Evolutionary conservation across 2,797 vertebrate species (phyloP).

Genomic region (Kryptopterus vitreolus): DNA sequence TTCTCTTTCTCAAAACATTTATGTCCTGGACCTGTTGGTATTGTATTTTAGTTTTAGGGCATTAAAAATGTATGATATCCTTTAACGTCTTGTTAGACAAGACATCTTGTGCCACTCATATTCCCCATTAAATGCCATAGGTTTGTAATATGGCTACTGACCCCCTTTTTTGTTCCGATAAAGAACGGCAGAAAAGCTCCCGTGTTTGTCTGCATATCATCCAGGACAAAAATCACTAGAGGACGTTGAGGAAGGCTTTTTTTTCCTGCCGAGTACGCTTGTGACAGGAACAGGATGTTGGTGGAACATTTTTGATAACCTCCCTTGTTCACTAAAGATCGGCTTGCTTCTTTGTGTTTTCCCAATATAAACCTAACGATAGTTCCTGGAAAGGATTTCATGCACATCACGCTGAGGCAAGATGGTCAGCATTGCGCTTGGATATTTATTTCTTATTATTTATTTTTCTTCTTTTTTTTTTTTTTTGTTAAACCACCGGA

Average conservation of each 20-base stretch:
- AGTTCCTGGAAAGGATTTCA: slow-evolving; percentile 23
- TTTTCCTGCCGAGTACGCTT: background rate
- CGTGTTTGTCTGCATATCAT: background rate
- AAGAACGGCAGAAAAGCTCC: background rate
- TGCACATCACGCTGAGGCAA: background rate
- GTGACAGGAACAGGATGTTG: slow-evolving; percentile 21
- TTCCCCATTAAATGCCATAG: slow-evolving; percentile 50
- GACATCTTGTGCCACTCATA: slow-evolving; percentile 60
- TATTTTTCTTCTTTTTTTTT: background rate
- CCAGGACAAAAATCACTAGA: background rate
- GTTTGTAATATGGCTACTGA: slow-evolving; percentile 52
- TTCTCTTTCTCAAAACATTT: background rate
- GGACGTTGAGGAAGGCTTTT: background rate
- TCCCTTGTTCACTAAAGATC: slow-evolving; percentile 1
- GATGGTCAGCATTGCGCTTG: background rate
- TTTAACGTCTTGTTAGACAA: slow-evolving; percentile 48
- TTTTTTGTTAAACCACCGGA: background rate
- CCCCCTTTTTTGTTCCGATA: slow-evolving; percentile 50
- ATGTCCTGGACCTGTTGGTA: background rate
- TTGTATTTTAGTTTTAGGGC: background rate
- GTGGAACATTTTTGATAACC: slow-evolving; percentile 16
- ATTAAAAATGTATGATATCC: slow-evolving; percentile 34
- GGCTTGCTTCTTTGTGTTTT: background rate
- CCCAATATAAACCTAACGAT: background rate
- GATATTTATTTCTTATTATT: too few relatives aligned